Conservation (phyloP, 2,113 vertebrate species). For the Saimiri boliviensis region DNA sequence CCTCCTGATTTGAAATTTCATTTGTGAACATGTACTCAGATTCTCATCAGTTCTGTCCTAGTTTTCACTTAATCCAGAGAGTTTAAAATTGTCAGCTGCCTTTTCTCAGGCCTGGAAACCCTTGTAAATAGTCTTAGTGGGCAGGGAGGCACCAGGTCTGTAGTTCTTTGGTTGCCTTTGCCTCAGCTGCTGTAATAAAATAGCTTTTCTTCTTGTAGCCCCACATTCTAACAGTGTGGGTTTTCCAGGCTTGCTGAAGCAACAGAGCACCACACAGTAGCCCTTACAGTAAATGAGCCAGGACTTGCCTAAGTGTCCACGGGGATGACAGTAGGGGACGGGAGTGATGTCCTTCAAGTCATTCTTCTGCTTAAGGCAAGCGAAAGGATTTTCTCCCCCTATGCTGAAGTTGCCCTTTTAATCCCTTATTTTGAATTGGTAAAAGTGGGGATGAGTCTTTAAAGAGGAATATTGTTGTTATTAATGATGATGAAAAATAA, state of each 20-base stretch:
- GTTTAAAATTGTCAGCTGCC: not conserved
- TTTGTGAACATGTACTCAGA: not conserved
- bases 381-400: not conserved
- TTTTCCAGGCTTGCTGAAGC: not conserved
- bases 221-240: not conserved
- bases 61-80: slow-evolving; percentile 34
- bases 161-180: not conserved
- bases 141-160: not conserved
- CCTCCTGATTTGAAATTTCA: slow-evolving; percentile 11
- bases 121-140: not conserved
- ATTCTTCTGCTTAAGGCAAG: not conserved
- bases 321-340: not conserved
- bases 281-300: not conserved
- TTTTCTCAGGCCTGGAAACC: slow-evolving; percentile 21
- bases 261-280: not conserved
- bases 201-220: not conserved
- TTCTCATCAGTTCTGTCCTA: slow-evolving; percentile 29
- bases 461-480: not conserved
- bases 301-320: not conserved
- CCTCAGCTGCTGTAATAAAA: not conserved
- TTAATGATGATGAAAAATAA: not conserved
- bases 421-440: not conserved
- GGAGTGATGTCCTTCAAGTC: not conserved
- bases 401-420: not conserved
- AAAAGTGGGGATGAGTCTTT: not conserved